Percentiles rank a stretch among this genome's conserved stretches.
Conservation (phyloP, 2,797 vertebrate species). For the Pygocentrus nattereri region DNA sequence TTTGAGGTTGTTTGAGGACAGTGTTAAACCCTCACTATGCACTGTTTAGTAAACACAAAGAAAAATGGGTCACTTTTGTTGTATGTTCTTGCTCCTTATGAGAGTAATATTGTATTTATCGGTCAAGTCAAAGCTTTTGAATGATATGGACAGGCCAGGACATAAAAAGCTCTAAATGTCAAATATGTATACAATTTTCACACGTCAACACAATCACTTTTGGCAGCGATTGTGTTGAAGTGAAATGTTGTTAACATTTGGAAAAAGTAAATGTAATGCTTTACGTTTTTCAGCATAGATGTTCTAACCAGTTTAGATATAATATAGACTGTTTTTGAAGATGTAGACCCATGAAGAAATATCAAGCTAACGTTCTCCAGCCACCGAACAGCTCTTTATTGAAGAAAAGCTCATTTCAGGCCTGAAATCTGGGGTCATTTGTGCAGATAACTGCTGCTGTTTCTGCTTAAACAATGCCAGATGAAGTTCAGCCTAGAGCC, state of each 20-base stretch:
- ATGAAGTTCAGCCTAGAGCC: constrained; percentile 68
- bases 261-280: background rate
- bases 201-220: too few species aligned
- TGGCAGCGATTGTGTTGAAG: too few species aligned
- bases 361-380: too few species aligned
- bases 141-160: background rate
- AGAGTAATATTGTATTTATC: background rate
- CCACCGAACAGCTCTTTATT: too few species aligned
- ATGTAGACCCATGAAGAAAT: background rate
- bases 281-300: too few species aligned
- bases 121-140: background rate
- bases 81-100: background rate
- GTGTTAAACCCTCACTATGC: constrained; percentile 44
- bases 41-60: constrained; percentile 50
- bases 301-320: background rate
- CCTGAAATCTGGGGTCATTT: background rate
- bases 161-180: too few species aligned
- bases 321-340: background rate
- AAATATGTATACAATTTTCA: too few species aligned
- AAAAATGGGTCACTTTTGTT: background rate
- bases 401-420: background rate
- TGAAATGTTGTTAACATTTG: too few species aligned
- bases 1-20: constrained; percentile 38
- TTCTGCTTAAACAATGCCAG: constrained; percentile 73
- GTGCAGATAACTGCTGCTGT: constrained; percentile 43